Percentiles rank a stretch among this genome's conserved stretches.
Conservation (phyloP, 37 sponge, comb jelly and placozoan genomes). For the Oopsacas minuta region DNA sequence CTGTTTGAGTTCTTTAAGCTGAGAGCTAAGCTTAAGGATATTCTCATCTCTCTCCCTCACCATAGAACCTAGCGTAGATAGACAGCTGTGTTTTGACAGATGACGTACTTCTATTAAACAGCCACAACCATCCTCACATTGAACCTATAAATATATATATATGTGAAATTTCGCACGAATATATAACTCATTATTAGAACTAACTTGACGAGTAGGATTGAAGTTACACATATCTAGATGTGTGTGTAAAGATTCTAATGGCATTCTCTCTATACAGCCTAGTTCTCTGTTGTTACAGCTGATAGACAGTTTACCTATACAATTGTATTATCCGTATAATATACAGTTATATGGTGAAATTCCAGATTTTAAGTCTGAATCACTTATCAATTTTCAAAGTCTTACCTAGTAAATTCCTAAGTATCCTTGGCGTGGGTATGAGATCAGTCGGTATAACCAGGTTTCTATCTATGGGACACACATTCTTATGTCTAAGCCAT, state of each 20-base stretch:
- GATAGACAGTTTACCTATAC: slow-evolving; percentile 52
- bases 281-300: slow-evolving; percentile 64
- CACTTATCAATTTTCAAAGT: neutral
- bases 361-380: neutral
- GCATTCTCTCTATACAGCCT: slow-evolving; percentile 60
- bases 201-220: slow-evolving; percentile 79
- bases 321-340: no score
- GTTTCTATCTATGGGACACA: slow-evolving; percentile 79
- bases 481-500: slow-evolving; percentile 74
- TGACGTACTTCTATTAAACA: slow-evolving; percentile 26
- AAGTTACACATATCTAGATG: slow-evolving; percentile 62
- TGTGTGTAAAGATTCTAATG: slow-evolving; percentile 46
- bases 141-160: neutral
- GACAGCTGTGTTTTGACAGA: neutral
- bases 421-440: slow-evolving; percentile 70
- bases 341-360: neutral
- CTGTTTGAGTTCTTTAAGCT: neutral
- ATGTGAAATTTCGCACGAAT: no score
- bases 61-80: neutral
- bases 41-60: neutral
- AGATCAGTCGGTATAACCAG: slow-evolving; percentile 51
- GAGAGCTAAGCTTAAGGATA: neutral
- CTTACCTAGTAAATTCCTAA: slow-evolving; percentile 61
- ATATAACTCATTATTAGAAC: no score
- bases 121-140: slow-evolving; percentile 80